Base-by-base conservation (phyloP, 2,888 invertebrate genomes). In the Eristalis intricaria region DNA sequence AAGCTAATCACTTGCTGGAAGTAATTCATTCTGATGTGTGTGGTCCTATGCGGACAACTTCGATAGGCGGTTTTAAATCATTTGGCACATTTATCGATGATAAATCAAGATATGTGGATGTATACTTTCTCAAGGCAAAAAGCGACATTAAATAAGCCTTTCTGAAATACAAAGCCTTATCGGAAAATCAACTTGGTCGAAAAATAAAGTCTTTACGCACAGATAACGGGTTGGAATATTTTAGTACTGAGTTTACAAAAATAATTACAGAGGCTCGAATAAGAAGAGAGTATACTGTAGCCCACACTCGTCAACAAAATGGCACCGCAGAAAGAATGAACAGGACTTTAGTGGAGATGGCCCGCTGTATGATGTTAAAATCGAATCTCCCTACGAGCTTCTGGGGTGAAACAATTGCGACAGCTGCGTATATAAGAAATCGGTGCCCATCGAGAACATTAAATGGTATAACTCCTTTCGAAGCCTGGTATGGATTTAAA, bases 301-400 rank as follows among this genome's bases (percentile, higher is more conserved):
- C 89, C 15, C 43, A 89, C 60, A 89, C 89, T 19, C 89, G 89
- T 10, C 86, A 89, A 60, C 89, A 89, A 73, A 32, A 32, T 32
- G 32, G 32, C 32, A 32, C 32, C 32, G 5, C 29, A 29, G 29
- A 29, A 29, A 70, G 88, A 2, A 89, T 85, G 75, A 89, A 89
- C 15, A 80, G 89, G 38, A 89, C 89, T 5, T 80, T 89, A 0
- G 71, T 89, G 0, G 89, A 89, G 50, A 89, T 84, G 84, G 82
- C 88, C 4, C 65, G 89, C n/a, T 89, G 89, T 35, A 71, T 89
- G 73, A 69, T 92, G 77, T 73, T 89, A 0, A 81, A 90, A 50
- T 29, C 29, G 29, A 71, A 89, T 22, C 61, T 90, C 8, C 89
- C 29, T 90, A 90, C 70, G 35, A 64, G 83, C 23, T 78, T 89